Evolutionary conservation across 1,140 invertebrate genomes (phyloP).

Genomic region (Anastatus disparis): DNA sequence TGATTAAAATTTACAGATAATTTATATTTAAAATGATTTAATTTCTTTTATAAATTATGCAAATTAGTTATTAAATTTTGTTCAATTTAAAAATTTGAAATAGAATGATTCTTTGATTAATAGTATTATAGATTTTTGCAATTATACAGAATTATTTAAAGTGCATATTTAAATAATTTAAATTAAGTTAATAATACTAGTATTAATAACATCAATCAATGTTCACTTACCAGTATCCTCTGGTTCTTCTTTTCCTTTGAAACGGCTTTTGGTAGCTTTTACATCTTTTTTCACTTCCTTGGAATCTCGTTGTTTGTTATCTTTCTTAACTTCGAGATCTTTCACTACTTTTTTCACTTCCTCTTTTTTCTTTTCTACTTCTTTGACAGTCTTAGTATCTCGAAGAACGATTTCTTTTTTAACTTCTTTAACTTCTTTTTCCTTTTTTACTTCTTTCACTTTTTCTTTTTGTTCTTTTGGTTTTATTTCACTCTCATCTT

Average conservation of each 20-base stretch:
- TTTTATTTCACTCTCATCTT: slow-evolving; percentile 66
- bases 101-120: no score
- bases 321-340: slow-evolving; percentile 61
- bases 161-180: no score
- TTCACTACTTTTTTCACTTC: slow-evolving; percentile 60
- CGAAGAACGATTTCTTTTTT: slow-evolving; percentile 65
- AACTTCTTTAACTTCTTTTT: slow-evolving; percentile 64
- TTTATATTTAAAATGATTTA: no score
- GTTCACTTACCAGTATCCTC: slow-evolving; percentile 53
- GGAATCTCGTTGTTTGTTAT: slow-evolving; percentile 58
- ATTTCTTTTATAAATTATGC: no score
- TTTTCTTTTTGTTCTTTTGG: slow-evolving; percentile 62
- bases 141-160: no score
- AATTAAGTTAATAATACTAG: no score
- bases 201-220: not conserved
- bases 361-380: slow-evolving; percentile 66
- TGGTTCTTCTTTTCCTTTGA: slow-evolving; percentile 62
- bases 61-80: no score
- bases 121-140: no score
- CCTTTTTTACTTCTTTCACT: slow-evolving; percentile 65
- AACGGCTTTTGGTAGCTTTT: slow-evolving; percentile 59
- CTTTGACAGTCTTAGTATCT: slow-evolving; percentile 64
- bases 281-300: slow-evolving; percentile 63
- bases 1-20: no score
- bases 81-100: no score